phyloP scores from a whole-genome alignment of 2,888 invertebrate genomes.

The Apeira syringaria region DNA sequence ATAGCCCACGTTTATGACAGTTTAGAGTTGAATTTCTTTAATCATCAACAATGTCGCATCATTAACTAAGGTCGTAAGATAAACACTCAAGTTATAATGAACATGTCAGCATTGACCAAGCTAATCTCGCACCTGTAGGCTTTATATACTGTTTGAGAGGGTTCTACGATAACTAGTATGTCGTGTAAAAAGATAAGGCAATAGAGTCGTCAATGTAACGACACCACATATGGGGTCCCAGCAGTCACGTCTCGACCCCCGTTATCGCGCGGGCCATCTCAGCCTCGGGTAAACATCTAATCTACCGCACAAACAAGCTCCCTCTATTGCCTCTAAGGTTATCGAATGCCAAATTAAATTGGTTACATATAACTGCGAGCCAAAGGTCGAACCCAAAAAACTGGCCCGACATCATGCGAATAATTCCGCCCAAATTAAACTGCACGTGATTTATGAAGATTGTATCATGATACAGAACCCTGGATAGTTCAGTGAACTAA shows the following conservation, averaged over 20 bases:
- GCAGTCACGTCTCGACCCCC: conserved; percentile 63
- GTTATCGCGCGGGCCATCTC: conserved; percentile 70
- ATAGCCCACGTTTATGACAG: no score
- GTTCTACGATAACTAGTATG: conserved; percentile 41
- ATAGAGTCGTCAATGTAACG: conserved; percentile 67
- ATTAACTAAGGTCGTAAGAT: no score
- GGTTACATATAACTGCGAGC: conserved; percentile 54
- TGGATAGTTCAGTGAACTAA: background rate
- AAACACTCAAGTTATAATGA: background rate
- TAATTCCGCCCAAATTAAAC: conserved; percentile 26
- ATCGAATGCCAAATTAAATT: conserved; percentile 75
- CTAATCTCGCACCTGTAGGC: conserved; percentile 24
- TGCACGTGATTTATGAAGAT: conserved; percentile 23
- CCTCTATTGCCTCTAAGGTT: conserved; percentile 69
- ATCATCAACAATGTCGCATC: no score
- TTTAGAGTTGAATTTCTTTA: no score
- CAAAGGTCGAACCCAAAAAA: conserved; percentile 45
- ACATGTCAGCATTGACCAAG: conserved; percentile 7
- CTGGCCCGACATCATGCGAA: conserved; percentile 24
- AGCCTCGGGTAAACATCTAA: conserved; percentile 71
- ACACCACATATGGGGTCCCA: conserved; percentile 59
- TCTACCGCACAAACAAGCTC: conserved; percentile 70
- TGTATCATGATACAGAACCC: conserved; percentile 3
- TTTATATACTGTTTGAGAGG: conserved; percentile 5
- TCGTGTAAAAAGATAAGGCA: conserved; percentile 60